Percentiles rank a stretch among this genome's conserved stretches.
phyloP scores from a whole-genome alignment of 2,888 invertebrate genomes.

The Drosophila yooni region DNA sequence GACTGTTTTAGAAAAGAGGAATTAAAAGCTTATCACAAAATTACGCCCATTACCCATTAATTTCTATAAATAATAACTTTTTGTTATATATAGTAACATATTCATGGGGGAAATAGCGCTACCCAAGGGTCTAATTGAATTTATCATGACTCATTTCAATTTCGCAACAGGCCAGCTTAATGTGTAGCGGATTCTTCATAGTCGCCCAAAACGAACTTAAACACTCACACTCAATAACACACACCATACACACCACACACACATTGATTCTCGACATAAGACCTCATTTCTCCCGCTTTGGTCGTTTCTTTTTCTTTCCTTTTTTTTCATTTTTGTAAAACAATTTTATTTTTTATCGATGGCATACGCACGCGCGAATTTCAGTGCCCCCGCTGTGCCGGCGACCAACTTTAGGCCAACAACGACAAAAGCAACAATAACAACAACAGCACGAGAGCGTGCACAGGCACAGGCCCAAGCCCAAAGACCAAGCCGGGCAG shows the following conservation, averaged over 20 bases:
- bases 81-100: background rate
- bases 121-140: slow-evolving; percentile 12
- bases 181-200: slow-evolving; percentile 58
- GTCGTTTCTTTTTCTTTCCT: slow-evolving; percentile 39
- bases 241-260: slow-evolving; percentile 6
- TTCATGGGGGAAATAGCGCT: background rate
- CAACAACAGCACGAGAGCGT: slow-evolving; percentile 53
- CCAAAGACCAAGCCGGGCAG: slow-evolving; percentile 52
- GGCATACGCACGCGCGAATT: slow-evolving; percentile 81
- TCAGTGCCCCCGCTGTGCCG: slow-evolving; percentile 78
- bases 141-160: slow-evolving; percentile 45
- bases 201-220: slow-evolving; percentile 53
- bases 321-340: slow-evolving; percentile 67
- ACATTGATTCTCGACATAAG: slow-evolving; percentile 41
- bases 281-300: slow-evolving; percentile 75
- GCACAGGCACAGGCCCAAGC: slow-evolving; percentile 55
- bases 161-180: slow-evolving; percentile 44
- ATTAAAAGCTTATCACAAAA: background rate
- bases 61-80: background rate
- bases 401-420: slow-evolving; percentile 66
- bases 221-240: slow-evolving; percentile 12
- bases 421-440: slow-evolving; percentile 38
- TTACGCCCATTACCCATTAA: background rate
- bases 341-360: slow-evolving; percentile 80
- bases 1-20: background rate